These are phyloP conservation scores for Grammomys surdaster DNA, from an alignment of 2,113 vertebrate genomes.

Conservation along the genomic window DNA sequence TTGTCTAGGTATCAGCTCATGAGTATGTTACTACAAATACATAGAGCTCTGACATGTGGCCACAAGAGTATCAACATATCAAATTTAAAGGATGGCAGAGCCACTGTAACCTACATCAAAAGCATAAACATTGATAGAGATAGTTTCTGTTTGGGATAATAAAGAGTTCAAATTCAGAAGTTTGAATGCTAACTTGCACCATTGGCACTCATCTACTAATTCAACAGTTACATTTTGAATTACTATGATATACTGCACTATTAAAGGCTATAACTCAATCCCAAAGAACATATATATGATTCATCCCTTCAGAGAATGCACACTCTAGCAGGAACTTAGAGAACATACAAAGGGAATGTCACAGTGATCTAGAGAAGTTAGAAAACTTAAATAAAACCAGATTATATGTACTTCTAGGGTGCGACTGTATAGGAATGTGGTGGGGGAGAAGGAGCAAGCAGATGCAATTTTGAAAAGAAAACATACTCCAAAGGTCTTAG, in stretches of 20 bases:
- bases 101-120: conserved; percentile 5
- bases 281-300: background rate
- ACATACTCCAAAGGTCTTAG: background rate
- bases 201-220: background rate
- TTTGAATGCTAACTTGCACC: background rate
- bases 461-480: conserved; percentile 44
- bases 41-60: background rate
- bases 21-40: background rate
- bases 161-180: background rate
- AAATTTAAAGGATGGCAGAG: background rate
- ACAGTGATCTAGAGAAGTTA: background rate
- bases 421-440: background rate
- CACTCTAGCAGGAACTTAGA: conserved; percentile 10
- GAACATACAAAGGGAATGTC: background rate
- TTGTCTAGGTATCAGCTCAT: background rate
- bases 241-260: background rate
- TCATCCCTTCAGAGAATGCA: background rate
- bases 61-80: background rate
- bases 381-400: background rate
- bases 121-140: background rate
- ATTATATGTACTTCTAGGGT: background rate
- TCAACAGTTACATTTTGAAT: background rate
- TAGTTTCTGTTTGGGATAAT: background rate
- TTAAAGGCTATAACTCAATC: background rate
- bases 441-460: background rate